A percentile compares a stretch with the other conserved stretches of the same genome.
Conservation (phyloP, 2,888 invertebrate genomes). For the Chrysolina oricalcia region DNA sequence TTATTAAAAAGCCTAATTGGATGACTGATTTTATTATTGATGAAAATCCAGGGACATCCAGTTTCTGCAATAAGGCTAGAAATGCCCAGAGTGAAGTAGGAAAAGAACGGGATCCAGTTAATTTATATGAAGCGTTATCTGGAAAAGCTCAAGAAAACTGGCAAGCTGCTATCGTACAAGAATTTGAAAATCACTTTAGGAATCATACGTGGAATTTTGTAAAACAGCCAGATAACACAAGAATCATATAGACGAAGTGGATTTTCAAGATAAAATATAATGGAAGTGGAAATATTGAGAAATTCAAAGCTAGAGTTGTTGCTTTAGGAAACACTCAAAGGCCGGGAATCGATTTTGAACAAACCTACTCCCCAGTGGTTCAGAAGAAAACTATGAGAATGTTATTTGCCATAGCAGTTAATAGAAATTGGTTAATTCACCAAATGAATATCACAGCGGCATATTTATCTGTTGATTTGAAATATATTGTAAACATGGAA, state of each 20-base stretch:
- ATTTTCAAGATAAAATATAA: background rate
- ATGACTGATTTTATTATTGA: no score
- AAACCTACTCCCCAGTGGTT: background rate
- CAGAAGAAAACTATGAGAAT: background rate
- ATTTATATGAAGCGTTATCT: background rate
- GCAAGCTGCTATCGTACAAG: background rate
- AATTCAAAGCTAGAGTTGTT: constrained; percentile 1
- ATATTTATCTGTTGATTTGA: background rate
- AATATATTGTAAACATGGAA: background rate
- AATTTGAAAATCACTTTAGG: background rate
- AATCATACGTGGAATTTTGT: background rate
- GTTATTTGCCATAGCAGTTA: background rate
- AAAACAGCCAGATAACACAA: background rate
- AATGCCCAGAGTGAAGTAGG: no score
- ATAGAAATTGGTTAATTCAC: background rate
- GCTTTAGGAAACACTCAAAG: background rate
- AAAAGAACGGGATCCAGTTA: no score
- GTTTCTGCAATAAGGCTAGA: no score
- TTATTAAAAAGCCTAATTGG: no score
- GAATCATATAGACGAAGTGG: background rate
- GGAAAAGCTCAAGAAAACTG: background rate
- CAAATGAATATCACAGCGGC: background rate
- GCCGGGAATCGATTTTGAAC: background rate
- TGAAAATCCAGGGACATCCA: no score
- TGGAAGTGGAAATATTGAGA: background rate